Evolutionary conservation across 2,797 vertebrate genomes (phyloP), one percentile per base, ranked within the genome.

Genomic region (Pseudomugil tenellus): DNA sequence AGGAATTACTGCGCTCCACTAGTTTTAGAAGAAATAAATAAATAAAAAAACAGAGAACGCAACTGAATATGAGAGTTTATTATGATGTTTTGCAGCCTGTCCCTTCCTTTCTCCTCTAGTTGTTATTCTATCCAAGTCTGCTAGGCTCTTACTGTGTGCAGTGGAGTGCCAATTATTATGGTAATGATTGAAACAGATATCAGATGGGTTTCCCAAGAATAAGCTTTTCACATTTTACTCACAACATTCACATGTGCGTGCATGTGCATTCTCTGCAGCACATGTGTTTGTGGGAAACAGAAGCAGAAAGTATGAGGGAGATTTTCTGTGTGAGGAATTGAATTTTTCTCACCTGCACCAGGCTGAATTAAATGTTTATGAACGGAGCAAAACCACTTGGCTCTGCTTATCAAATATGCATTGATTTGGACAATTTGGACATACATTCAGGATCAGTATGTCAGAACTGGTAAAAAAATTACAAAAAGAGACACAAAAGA

Each of bases 121-220:
- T 89, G 85, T 85, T 91, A 90, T 90, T 90, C 88, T 52, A 58
- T 67, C 74, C 79, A 59, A 77, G 80, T 80, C 79, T 8, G 7
- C 76, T 49, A 63, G 72, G 75, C 79, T 82, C 67, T 79, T 79
- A 77, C 86, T 82, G 85, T 81, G 80, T 81, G 86, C 85, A 78
- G 67, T 83, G 74, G 82, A 90, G 88, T 85, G 81, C 78, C 89
- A 91, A 92, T 91, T 91, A 91, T 90, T 91, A 90, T 91, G 88
- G 84, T 90, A 92, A 91, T 91, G 81, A 84, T 74, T 87, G 91
- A 87, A 91, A 91, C 87, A 88, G 85, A 92, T 91, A 90, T 92
- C 90, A 90, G 88, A 90, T 89, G 87, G 88, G 79, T 84, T 87
- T 87, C 77, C 85, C 84, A 85, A 83, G 61, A 88, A 90, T 86